These are phyloP conservation scores for Prinia subflava DNA, from an alignment of 2,113 vertebrate species.

Conservation along the genomic window DNA sequence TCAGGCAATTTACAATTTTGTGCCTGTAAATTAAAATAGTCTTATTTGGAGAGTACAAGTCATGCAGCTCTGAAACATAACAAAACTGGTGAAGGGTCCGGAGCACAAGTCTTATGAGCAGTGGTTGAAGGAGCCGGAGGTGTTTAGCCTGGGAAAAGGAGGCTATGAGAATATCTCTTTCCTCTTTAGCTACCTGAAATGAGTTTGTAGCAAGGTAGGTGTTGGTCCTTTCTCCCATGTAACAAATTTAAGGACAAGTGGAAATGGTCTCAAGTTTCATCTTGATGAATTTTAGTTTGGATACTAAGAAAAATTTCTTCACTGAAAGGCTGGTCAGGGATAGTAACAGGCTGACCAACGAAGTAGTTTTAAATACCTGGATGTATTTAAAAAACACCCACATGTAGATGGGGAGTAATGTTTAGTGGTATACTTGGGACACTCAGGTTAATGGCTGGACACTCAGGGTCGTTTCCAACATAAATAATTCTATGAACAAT, in stretches of 20 bases:
- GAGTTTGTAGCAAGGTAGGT: not conserved
- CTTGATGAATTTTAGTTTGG: not conserved
- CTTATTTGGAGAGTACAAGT: not conserved
- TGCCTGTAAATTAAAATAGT: not conserved
- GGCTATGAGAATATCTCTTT: no score
- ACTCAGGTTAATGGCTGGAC: fast-evolving
- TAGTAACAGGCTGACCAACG: not conserved
- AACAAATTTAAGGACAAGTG: not conserved
- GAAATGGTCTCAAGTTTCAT: not conserved
- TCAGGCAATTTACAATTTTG: not conserved
- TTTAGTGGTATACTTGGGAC: not conserved
- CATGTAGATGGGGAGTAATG: fast-evolving
- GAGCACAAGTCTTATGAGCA: not conserved
- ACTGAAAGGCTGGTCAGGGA: fast-evolving
- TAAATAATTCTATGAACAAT: not conserved
- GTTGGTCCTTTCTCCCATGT: not conserved
- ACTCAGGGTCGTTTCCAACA: not conserved
- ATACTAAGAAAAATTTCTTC: not conserved
- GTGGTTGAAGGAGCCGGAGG: fast-evolving
- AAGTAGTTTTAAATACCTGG: not conserved
- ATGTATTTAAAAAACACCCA: fast-evolving
- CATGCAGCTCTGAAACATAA: not conserved
- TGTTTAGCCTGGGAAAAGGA: not conserved
- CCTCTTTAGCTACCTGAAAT: not conserved
- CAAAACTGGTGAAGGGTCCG: not conserved